A percentile compares a stretch with the other conserved stretches of the same genome.
Conservation (phyloP, 92 coral and sea anemone genomes). For the Hydrozoanthus gracilis region DNA sequence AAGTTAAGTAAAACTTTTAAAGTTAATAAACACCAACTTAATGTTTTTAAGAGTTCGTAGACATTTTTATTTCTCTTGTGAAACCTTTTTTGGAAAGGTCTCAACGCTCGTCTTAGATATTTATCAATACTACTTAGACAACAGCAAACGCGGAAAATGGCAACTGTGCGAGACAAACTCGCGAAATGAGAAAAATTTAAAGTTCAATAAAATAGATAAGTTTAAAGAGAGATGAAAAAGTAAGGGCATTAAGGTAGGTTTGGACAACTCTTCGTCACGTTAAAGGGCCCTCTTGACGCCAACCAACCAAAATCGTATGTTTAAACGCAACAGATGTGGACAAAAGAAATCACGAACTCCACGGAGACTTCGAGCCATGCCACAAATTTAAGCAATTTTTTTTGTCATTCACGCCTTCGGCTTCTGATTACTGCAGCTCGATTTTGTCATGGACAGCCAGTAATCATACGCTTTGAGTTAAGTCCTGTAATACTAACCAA, state of each 20-base stretch:
- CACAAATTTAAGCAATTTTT: neutral
- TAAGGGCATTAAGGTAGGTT: neutral
- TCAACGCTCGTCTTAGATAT: too few species aligned
- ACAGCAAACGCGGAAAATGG: too few species aligned
- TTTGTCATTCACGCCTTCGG: neutral
- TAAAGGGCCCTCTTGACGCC: neutral
- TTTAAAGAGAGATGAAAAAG: neutral
- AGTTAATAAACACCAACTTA: too few species aligned
- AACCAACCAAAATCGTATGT: neutral
- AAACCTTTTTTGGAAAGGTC: too few species aligned
- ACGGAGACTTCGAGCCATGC: neutral
- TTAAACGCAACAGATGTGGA: neutral
- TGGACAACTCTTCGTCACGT: neutral
- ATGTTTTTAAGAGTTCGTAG: too few species aligned
- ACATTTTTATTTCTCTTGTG: too few species aligned
- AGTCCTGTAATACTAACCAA: too few species aligned
- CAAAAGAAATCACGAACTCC: neutral
- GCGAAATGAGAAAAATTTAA: too few species aligned
- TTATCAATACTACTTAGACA: too few species aligned
- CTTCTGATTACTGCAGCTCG: neutral
- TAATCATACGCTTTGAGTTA: neutral
- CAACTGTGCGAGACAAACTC: too few species aligned
- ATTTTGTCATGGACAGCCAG: neutral
- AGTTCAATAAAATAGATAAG: neutral
- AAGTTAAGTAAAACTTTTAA: too few species aligned